Evolutionary conservation across 2,888 invertebrate species (phyloP).

Genomic region (Caenorhabditis sp.): DNA sequence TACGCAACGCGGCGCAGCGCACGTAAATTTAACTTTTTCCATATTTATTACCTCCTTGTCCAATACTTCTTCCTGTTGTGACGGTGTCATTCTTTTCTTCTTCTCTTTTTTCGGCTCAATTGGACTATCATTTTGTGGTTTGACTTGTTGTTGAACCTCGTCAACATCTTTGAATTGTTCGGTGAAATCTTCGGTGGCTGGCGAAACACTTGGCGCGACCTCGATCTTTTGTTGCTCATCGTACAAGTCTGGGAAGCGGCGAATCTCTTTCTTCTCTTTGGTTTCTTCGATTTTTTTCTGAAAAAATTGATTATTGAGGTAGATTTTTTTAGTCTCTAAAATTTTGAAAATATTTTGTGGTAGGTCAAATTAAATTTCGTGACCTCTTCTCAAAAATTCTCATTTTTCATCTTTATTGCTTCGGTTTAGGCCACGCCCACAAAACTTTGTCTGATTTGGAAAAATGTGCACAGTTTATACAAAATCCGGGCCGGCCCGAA

Average conservation of each 20-base stretch:
- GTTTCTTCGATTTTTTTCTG: background rate
- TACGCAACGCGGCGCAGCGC: too few species aligned
- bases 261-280: constrained; percentile 27
- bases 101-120: constrained; percentile 25
- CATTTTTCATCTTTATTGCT: too few species aligned
- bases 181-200: constrained; percentile 32
- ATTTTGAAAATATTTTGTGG: too few species aligned
- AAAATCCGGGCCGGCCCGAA: too few species aligned
- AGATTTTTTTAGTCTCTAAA: too few species aligned
- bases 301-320: too few species aligned
- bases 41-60: constrained; percentile 24
- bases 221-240: constrained; percentile 34
- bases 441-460: too few species aligned
- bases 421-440: too few species aligned
- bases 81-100: constrained; percentile 27
- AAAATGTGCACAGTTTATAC: too few species aligned
- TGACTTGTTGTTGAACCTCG: constrained; percentile 20
- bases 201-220: constrained; percentile 35
- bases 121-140: constrained; percentile 36
- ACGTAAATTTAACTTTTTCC: too few species aligned
- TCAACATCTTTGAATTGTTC: constrained; percentile 35
- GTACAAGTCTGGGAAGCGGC: constrained; percentile 31
- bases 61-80: constrained; percentile 25
- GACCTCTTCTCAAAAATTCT: too few species aligned
- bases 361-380: too few species aligned